Base-by-base conservation (phyloP, 1,140 invertebrate species). In the Nixonia krombeini region DNA sequence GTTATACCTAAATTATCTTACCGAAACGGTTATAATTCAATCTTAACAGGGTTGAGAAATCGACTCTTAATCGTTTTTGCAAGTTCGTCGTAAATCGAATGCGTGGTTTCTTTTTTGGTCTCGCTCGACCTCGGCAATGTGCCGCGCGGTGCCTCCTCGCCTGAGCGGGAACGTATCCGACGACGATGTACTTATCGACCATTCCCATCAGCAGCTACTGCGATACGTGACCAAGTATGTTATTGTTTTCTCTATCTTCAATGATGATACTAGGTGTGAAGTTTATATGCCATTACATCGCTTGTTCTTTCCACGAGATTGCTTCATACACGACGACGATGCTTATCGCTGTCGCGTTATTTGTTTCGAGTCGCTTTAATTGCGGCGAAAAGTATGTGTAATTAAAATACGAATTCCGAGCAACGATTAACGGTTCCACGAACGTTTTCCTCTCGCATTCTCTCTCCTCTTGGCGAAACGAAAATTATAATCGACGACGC, bases 201-300 rank as follows among this genome's bases (percentile, higher is more conserved):
- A 72, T 72, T 72, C 70, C 58, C 70, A 72, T 72, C 70, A 68
- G 64, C 52, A 49, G 70, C 70, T 72, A 72, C 70, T 46, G 70
- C 63, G 63, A 71, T 71, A 71, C 69, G 69, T 71, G 63, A 63
- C 69, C 58, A 53, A 29, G 53, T 55, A 57, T 45, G 59, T 68
- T 72, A 66, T 58, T 68, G 59, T 68, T 64, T 72, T 68, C 65
- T 68, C 53, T 63, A 63, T 63, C 69, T 63, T 51, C 59, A 61
- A 72, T 65, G 52, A 65, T 62, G 59, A 72, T 64, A 53, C 63
- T 64, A 67, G 64, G 55, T 71, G 69, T 71, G 59, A 71, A 63
- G 67, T 70, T 67, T 70, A 68, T 73, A 65, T 58, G 61, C 57
- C 51, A 61, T 69, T 74, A 67, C 74, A 68, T 49, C 59, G 68